Evolutionary conservation across 2,888 invertebrate species (phyloP), one percentile per base, ranked within the genome.

Genomic region (Flexamia atlantica): DNA sequence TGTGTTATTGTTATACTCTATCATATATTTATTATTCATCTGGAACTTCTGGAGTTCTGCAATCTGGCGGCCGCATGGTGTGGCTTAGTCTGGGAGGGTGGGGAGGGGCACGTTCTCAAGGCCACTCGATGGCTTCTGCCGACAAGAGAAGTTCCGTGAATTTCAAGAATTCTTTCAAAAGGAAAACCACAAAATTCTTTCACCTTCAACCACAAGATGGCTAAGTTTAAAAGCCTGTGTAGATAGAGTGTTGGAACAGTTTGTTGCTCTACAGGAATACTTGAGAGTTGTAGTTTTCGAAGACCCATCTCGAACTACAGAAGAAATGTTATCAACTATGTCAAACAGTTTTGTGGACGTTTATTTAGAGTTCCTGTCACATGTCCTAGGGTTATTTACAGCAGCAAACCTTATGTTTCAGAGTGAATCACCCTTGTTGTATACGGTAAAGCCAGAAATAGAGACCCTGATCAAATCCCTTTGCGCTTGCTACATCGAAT

Each of bases 141-240:
- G 70, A 17, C 70, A 70, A n/a, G n/a, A 14, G n/a, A 28, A 46
- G n/a, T 57, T 80, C 17, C 12, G 4, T 3, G 57, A 57, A 17
- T 57, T 80, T 57, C 53, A 57, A 30, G 32, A 80, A 2, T 80
- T 50, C 53, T 80, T 80, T n/a, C 2, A n/a, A 53, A n/a, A 57
- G 9, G 80, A 57, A 80, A 80, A 57, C 17, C 57, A 80, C 36
- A 80, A 80, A 80, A 80, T 80, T 0, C 28, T 53, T 3, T 25
- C 20, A 57, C 30, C 30, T 14, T n/a, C 28, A 2, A 80, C 2
- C 46, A 80, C 57, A 12, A 50, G 57, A 25, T 80, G 80, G 80
- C 30, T 80, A 0, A 30, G 57, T 28, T 30, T 10, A 17, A 30
- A 80, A 17, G 30, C 50, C 1, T 80, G 28, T 80, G 80, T 80